Evolutionary conservation across 1,140 invertebrate genomes (phyloP).

Genomic region (Magallana angulata): DNA sequence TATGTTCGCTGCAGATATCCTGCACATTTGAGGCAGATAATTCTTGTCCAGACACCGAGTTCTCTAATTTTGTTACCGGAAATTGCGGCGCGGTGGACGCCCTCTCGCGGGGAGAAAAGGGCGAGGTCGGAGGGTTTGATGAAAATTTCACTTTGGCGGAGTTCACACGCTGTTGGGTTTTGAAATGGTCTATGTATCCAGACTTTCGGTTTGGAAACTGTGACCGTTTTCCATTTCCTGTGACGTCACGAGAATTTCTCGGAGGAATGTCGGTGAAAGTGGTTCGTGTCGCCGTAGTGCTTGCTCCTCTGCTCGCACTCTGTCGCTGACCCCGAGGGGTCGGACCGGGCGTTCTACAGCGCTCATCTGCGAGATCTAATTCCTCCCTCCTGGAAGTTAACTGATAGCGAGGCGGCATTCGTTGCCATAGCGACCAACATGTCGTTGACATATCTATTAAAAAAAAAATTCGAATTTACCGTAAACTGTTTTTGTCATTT

Average conservation of each 20-base stretch:
- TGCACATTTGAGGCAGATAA: neutral
- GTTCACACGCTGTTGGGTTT: constrained; percentile 64
- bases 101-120: constrained; percentile 28
- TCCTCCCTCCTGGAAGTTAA: constrained; percentile 59
- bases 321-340: neutral
- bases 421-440: constrained; percentile 70
- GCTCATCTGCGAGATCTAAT: constrained; percentile 41
- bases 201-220: constrained; percentile 65
- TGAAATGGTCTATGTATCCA: constrained; percentile 62
- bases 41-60: neutral
- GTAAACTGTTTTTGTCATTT: no score
- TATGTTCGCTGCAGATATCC: constrained; percentile 32
- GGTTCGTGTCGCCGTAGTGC: constrained; percentile 17
- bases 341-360: constrained; percentile 40
- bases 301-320: neutral
- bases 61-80: constrained; percentile 46
- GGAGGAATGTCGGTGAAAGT: neutral
- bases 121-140: constrained; percentile 32
- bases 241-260: neutral
- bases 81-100: constrained; percentile 54
- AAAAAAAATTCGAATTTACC: neutral
- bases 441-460: constrained; percentile 62
- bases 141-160: constrained; percentile 61
- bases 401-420: constrained; percentile 68
- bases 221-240: constrained; percentile 33